Evolutionary conservation across 2,113 vertebrate species (phyloP).

Genomic region (Spheniscus mendiculus): DNA sequence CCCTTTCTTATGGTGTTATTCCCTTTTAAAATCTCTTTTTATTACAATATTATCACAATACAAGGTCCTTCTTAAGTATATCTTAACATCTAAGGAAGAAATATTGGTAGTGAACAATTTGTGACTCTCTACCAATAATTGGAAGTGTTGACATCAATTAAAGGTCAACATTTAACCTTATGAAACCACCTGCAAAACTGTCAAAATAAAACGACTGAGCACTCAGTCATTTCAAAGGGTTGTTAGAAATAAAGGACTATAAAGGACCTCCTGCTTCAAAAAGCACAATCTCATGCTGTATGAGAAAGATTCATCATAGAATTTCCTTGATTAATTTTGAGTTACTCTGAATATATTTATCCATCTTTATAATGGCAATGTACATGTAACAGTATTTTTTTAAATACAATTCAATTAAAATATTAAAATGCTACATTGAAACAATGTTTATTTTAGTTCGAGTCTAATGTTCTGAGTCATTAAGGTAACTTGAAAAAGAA

Average conservation of each 20-base stretch:
- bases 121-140: neutral
- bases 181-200: neutral
- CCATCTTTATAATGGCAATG: neutral
- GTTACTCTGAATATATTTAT: neutral
- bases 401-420: neutral
- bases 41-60: too few species aligned
- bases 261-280: neutral
- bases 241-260: neutral
- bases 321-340: neutral
- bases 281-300: neutral
- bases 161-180: neutral
- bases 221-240: neutral
- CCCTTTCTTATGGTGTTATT: too few species aligned
- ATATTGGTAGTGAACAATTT: neutral
- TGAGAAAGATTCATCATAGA: neutral
- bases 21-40: too few species aligned
- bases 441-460: neutral
- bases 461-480: neutral
- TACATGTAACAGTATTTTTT: neutral
- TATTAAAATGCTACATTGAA: neutral
- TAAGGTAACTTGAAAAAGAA: neutral
- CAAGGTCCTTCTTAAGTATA: too few species aligned
- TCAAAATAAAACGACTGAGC: neutral
- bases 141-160: neutral
- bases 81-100: neutral